Conservation (phyloP, 1,140 invertebrate genomes). For the Patella vulgata region DNA sequence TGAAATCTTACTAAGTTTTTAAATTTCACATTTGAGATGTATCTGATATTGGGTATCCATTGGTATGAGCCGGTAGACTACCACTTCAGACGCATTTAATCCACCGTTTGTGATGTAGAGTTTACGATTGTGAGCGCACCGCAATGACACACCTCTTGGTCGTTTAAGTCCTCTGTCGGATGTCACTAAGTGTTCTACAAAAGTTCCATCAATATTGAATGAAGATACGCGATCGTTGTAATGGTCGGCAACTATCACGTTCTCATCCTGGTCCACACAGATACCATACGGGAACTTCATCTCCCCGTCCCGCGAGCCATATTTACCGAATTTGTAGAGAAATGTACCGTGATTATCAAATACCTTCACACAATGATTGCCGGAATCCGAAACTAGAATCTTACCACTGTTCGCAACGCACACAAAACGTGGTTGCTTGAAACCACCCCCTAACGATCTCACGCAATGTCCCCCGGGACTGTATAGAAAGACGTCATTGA, state of each 20-base stretch:
- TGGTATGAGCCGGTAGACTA: conserved; percentile 14
- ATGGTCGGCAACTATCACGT: conserved; percentile 87
- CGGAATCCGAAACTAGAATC: conserved; percentile 54
- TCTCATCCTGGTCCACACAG: conserved; percentile 80
- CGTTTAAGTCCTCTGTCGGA: conserved; percentile 28
- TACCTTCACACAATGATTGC: conserved; percentile 50
- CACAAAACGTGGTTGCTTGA: conserved; percentile 41
- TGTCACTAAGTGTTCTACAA: conserved; percentile 41
- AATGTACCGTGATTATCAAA: conserved; percentile 43
- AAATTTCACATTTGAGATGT: no score
- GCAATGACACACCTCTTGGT: conserved; percentile 30
- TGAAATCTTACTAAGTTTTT: no score
- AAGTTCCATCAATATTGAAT: conserved; percentile 33
- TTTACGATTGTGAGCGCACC: conserved; percentile 15
- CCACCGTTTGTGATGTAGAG: conserved; percentile 36
- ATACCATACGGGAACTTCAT: conserved; percentile 91
- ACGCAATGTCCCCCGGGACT: conserved; percentile 22
- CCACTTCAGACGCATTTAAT: conserved; percentile 27
- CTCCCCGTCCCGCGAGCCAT: conserved; percentile 79
- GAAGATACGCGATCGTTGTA: conserved; percentile 80
- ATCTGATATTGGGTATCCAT: no score
- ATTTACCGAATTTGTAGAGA: conserved; percentile 74
- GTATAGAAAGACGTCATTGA: conserved; percentile 29
- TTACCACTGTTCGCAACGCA: conserved; percentile 25
- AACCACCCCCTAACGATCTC: background rate